Percentiles rank a stretch among this genome's conserved stretches.
These are phyloP conservation scores for Coecobrya sp. DNA, from an alignment of 2,888 invertebrate genomes.

Conservation along the genomic window DNA sequence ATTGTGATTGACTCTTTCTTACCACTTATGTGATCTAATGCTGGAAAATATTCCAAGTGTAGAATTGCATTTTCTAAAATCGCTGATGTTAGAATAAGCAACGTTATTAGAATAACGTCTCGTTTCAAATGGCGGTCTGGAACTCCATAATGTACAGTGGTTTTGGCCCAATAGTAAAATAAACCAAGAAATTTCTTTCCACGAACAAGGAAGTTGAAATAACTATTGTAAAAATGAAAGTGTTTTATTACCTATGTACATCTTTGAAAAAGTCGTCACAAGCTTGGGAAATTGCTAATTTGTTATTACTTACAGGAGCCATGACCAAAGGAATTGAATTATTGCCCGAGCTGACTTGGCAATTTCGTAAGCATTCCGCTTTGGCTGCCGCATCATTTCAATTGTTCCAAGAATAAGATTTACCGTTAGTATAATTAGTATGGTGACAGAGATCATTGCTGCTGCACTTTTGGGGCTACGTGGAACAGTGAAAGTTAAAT, in stretches of 20 bases:
- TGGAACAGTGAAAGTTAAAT: not conserved
- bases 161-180: constrained; percentile 69
- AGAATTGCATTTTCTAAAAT: constrained; percentile 78
- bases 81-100: constrained; percentile 63
- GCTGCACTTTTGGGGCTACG: constrained; percentile 60
- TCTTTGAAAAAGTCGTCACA: not conserved
- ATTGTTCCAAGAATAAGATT: constrained; percentile 48
- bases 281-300: too few species aligned
- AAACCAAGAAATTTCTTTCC: constrained; percentile 67
- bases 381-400: constrained; percentile 24
- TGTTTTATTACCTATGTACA: not conserved
- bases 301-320: constrained; percentile 56
- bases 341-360: constrained; percentile 51
- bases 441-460: constrained; percentile 45
- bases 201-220: constrained; percentile 65
- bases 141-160: constrained; percentile 42
- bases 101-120: constrained; percentile 51
- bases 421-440: constrained; percentile 10
- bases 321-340: constrained; percentile 68
- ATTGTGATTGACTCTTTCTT: too few species aligned
- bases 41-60: constrained; percentile 71
- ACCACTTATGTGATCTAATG: constrained; percentile 68
- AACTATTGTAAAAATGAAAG: constrained; percentile 32
- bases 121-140: constrained; percentile 59
- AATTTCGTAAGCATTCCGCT: constrained; percentile 68